These are phyloP conservation scores for Gasteruption jaculator DNA, from an alignment of 2,888 invertebrate species.

Conservation along the genomic window DNA sequence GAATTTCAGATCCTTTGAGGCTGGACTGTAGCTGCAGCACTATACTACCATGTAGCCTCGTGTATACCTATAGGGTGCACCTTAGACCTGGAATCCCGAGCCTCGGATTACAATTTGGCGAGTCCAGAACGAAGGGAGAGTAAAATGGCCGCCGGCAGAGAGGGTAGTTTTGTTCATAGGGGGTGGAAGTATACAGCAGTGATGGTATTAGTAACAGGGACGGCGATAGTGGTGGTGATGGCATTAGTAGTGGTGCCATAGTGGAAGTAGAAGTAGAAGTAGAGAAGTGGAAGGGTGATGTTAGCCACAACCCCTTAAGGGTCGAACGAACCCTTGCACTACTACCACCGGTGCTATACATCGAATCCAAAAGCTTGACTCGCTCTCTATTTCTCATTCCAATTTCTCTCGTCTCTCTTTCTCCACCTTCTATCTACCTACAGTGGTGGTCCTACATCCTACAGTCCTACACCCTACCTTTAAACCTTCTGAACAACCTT, in stretches of 20 bases:
- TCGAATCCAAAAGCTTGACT: conserved; percentile 37
- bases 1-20: conserved; percentile 33
- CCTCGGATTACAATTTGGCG: conserved; percentile 48
- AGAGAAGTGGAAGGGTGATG: conserved; percentile 35
- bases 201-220: conserved; percentile 34
- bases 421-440: conserved; percentile 3
- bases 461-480: conserved; percentile 21
- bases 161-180: conserved; percentile 46
- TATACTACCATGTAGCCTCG: no score
- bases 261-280: conserved; percentile 26
- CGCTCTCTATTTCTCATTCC: conserved; percentile 22
- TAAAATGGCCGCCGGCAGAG: conserved; percentile 51
- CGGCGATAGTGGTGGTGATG: conserved; percentile 43
- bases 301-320: conserved; percentile 53
- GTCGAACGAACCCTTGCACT: conserved; percentile 50
- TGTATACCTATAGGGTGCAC: no score
- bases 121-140: conserved; percentile 45
- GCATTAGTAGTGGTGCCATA: conserved; percentile 22
- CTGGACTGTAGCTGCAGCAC: no score
- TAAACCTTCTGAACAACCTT: conserved; percentile 40
- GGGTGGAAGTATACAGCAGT: no score
- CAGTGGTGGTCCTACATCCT: conserved; percentile 18
- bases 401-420: conserved; percentile 14
- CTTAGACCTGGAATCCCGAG: conserved; percentile 37
- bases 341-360: no score